These are phyloP conservation scores for Prionailurus bengalensis DNA, from an alignment of 2,113 vertebrate species.

Conservation along the genomic window DNA sequence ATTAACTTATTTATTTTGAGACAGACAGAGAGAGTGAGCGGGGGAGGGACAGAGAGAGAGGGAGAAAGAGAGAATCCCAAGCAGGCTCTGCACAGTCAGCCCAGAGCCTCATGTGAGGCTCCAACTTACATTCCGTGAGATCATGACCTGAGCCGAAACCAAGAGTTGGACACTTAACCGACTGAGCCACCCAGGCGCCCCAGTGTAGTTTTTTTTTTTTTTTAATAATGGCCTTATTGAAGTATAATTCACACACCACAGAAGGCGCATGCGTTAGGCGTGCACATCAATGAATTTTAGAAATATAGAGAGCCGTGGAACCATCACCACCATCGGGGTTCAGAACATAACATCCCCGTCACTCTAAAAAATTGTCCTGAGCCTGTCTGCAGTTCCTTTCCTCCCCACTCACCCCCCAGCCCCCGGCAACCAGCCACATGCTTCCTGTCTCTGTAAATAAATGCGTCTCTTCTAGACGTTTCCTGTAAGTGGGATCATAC, in stretches of 20 bases:
- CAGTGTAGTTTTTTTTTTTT: not conserved
- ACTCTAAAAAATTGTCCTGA: not conserved
- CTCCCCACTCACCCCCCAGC: not conserved
- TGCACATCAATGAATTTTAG: not conserved
- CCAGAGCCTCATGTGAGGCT: too few species aligned
- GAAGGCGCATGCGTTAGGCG: too few species aligned
- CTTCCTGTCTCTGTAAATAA: not conserved
- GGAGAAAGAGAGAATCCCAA: too few species aligned
- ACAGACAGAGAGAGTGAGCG: too few species aligned
- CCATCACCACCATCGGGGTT: not conserved
- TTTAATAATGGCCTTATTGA: not conserved
- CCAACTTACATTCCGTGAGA: too few species aligned
- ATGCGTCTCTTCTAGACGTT: not conserved
- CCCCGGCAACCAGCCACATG: not conserved
- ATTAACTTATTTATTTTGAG: not conserved
- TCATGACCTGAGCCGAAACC: too few species aligned
- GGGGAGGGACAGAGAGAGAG: too few species aligned
- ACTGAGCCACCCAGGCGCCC: too few species aligned
- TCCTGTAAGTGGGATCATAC: not conserved
- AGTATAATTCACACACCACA: not conserved
- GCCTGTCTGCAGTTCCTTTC: not conserved
- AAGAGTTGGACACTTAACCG: too few species aligned
- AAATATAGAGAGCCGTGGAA: not conserved
- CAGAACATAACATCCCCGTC: not conserved
- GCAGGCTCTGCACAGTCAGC: too few species aligned